Base-by-base conservation (phyloP, 2,797 vertebrate genomes). In the Tragelaphus eurycerus region DNA sequence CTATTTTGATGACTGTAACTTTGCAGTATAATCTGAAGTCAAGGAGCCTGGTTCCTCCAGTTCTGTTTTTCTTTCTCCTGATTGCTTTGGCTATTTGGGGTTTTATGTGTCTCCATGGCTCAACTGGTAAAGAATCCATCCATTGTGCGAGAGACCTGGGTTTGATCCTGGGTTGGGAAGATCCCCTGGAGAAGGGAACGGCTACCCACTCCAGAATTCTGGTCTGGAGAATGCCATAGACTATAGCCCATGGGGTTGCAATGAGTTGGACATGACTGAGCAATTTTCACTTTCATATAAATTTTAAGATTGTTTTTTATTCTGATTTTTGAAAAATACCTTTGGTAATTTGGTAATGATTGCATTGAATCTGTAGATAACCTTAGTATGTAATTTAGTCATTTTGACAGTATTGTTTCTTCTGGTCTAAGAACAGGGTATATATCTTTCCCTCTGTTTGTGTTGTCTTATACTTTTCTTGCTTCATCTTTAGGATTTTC, bases 121-220 rank as follows among this genome's bases (percentile, higher is more conserved):
- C 19, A 71, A 19, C 19, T 38, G 34, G 34, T 38, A 71, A 71
- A 21, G 19, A 71, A 71, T 71, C 34, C 3, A 5, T 71, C 34
- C 1, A 1, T 71, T 38, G 64, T 71, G 34, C 0, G 0, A 19
- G 34, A 71, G 64, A 71, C 64, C 19, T 38, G 34, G 34, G 34
- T 38, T 71, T 5, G 6, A 38, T 23, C 64, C 64, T 6, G 2
- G 19, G 10, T 38, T 71, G 10, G 64, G 34, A 71, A 71, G 31
- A 23, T 38, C 4, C 64, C 19, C 21, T 71, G n/a, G 19, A 71
- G n/a, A 71, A n/a, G 34, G 34, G 64, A 71, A 38, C 0, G 2
- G 64, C 34, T 71, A 71, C 64, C n/a, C 2, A 71, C 10, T 71
- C n/a, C n/a, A 71, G n/a, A 71, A 71, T 71, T 71, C n/a, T 71